Percentiles rank a stretch among this genome's conserved stretches.
phyloP scores from a whole-genome alignment of 2,888 invertebrate genomes.

The Drosophila mercatorum region DNA sequence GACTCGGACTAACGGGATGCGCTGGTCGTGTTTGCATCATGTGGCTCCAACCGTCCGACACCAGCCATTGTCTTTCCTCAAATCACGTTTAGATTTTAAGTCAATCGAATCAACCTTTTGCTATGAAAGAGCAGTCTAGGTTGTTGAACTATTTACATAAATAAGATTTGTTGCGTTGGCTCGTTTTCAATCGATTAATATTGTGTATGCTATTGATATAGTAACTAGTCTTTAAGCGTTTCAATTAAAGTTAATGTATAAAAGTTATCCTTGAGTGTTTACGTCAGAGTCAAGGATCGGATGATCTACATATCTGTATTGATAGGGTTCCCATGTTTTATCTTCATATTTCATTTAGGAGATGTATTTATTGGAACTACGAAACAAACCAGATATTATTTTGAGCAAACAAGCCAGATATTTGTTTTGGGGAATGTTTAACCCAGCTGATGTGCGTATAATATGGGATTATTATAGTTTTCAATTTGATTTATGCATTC shows the following conservation, averaged over 20 bases:
- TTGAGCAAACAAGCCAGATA: no score
- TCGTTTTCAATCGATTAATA: constrained; percentile 31
- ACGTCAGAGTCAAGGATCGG: background rate
- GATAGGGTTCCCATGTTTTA: no score
- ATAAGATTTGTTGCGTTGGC: constrained; percentile 55
- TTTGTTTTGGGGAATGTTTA: background rate
- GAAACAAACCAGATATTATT: background rate
- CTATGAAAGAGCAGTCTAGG: constrained; percentile 28
- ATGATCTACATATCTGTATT: background rate
- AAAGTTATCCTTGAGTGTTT: background rate
- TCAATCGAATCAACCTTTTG: background rate
- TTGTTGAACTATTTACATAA: constrained; percentile 45
- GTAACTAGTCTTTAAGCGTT: constrained; percentile 52
- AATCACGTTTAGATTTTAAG: constrained; percentile 26
- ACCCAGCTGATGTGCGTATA: no score
- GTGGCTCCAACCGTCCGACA: background rate
- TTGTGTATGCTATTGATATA: constrained; percentile 24
- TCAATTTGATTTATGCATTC: background rate
- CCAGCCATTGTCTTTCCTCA: constrained; percentile 20
- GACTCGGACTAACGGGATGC: constrained; percentile 15
- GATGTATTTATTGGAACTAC: background rate
- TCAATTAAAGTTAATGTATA: constrained; percentile 18
- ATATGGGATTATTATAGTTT: background rate
- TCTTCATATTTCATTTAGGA: no score
- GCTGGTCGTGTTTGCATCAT: background rate